Percentiles rank a stretch among this genome's conserved stretches.
Evolutionary conservation across 1,140 invertebrate species (phyloP).

Genomic region (Drosophila pectinifera): DNA sequence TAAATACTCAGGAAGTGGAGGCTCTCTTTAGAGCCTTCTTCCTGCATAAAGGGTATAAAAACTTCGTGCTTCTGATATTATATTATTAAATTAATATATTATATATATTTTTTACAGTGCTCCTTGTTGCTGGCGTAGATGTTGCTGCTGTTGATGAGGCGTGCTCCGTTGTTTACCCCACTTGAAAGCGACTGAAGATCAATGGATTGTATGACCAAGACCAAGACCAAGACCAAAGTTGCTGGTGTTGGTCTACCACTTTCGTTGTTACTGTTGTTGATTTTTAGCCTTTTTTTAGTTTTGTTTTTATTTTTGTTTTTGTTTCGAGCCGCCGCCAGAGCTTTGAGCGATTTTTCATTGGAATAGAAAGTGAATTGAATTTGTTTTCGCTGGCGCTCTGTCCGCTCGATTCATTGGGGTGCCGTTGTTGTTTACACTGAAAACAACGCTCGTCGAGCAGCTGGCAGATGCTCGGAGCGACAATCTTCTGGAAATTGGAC

Average conservation of each 20-base stretch:
- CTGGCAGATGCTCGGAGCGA: slow-evolving; percentile 31
- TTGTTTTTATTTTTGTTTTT: slow-evolving; percentile 20
- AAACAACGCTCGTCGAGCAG: slow-evolving; percentile 49
- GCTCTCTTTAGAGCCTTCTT: rapidly evolving
- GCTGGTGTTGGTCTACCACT: slow-evolving; percentile 74
- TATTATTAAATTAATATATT: neutral
- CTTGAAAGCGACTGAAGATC: slow-evolving; percentile 73
- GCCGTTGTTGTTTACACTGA: slow-evolving; percentile 60
- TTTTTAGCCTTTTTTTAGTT: slow-evolving; percentile 36
- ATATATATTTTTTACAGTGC: slow-evolving; percentile 9
- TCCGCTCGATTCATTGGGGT: slow-evolving; percentile 53
- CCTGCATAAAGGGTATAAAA: neutral
- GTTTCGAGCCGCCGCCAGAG: slow-evolving; percentile 55
- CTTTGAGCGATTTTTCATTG: slow-evolving; percentile 83
- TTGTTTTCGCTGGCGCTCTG: slow-evolving; percentile 63
- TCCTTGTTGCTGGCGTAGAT: slow-evolving; percentile 35
- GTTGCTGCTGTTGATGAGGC: slow-evolving; percentile 67
- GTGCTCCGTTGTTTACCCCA: slow-evolving; percentile 72
- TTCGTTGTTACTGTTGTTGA: slow-evolving; percentile 81
- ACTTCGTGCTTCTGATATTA: neutral
- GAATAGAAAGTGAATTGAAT: slow-evolving; percentile 84
- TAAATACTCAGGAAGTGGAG: too few species aligned
- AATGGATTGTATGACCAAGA: slow-evolving; percentile 69
- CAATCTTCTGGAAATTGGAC: slow-evolving; percentile 66
- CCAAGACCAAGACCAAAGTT: slow-evolving; percentile 58